These are phyloP conservation scores for Parnassius glacialis DNA, from an alignment of 2,888 invertebrate species.

Conservation along the genomic window DNA sequence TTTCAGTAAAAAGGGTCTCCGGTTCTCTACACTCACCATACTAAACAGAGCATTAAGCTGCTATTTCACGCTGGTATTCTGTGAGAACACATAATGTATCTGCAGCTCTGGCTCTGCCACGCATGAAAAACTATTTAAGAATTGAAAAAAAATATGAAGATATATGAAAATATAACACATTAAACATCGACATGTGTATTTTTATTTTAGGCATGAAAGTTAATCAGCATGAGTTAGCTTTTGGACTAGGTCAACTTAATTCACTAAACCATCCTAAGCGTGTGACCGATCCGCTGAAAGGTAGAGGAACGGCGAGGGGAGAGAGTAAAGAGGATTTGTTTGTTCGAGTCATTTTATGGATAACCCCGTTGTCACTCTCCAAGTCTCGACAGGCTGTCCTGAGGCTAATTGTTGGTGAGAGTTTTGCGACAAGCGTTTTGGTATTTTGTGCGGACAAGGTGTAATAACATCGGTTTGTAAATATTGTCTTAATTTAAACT, in stretches of 20 bases:
- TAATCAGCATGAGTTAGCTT: no score
- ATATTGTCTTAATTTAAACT: not conserved
- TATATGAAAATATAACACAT: no score
- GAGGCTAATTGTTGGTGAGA: slow-evolving; percentile 44
- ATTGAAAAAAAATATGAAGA: no score
- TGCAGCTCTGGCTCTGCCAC: no score
- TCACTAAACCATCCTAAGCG: not conserved
- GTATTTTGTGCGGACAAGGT: slow-evolving; percentile 18
- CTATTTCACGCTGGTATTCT: no score
- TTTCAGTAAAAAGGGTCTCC: no score
- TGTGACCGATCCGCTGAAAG: not conserved
- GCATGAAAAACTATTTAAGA: no score
- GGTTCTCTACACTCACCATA: no score
- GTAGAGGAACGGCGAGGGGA: not conserved
- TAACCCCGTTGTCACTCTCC: slow-evolving; percentile 21
- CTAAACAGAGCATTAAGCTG: no score
- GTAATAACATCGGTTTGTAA: not conserved
- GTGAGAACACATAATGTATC: no score
- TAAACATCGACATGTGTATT: no score
- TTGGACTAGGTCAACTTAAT: not conserved
- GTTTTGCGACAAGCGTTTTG: slow-evolving; percentile 32
- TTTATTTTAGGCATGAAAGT: no score
- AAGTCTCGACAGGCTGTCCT: slow-evolving; percentile 35
- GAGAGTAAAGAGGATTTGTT: slow-evolving; percentile 46
- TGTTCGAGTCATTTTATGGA: slow-evolving; percentile 43